A percentile compares a stretch with the other conserved stretches of the same genome.
Conservation (phyloP, 2,113 vertebrate genomes). For the Dicentrarchus labrax region DNA sequence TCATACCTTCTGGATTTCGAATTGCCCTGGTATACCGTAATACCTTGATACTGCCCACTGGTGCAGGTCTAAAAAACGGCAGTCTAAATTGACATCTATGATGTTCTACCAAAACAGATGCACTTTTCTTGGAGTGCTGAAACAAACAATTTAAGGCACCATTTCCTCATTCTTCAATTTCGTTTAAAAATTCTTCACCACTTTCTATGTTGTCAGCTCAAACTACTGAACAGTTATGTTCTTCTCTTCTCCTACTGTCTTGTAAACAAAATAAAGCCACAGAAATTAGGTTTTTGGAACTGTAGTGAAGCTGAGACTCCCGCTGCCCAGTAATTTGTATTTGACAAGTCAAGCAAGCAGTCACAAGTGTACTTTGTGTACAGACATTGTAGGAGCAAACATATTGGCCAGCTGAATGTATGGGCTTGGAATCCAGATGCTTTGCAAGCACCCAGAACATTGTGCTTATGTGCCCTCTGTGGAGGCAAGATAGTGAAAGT, state of each 20-base stretch:
- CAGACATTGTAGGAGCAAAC: constrained; percentile 86
- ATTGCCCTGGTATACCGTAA: too few relatives aligned
- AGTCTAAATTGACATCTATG: background rate
- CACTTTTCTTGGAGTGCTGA: constrained; percentile 33
- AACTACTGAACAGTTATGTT: constrained; percentile 76
- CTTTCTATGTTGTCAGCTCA: constrained; percentile 74
- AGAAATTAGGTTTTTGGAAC: constrained; percentile 85
- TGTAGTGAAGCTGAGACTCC: constrained; percentile 78
- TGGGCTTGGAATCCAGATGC: constrained; percentile 78
- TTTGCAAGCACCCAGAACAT: constrained; percentile 77
- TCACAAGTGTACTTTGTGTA: constrained; percentile 84
- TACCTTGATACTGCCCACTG: background rate
- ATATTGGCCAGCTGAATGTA: constrained; percentile 82
- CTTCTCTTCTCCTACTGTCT: constrained; percentile 67
- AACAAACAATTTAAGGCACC: constrained; percentile 56
- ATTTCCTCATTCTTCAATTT: constrained; percentile 53
- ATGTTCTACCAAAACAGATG: constrained; percentile 22
- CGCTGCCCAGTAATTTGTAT: constrained; percentile 86
- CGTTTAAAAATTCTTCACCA: constrained; percentile 23
- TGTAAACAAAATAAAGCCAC: constrained; percentile 79
- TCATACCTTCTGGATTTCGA: too few relatives aligned
- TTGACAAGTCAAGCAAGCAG: constrained; percentile 87
- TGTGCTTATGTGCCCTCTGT: constrained; percentile 85
- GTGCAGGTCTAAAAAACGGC: background rate
- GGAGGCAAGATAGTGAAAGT: constrained; percentile 85